These are phyloP conservation scores for Gnatocerus cornutus DNA, from an alignment of 2,888 invertebrate species.

Conservation along the genomic window DNA sequence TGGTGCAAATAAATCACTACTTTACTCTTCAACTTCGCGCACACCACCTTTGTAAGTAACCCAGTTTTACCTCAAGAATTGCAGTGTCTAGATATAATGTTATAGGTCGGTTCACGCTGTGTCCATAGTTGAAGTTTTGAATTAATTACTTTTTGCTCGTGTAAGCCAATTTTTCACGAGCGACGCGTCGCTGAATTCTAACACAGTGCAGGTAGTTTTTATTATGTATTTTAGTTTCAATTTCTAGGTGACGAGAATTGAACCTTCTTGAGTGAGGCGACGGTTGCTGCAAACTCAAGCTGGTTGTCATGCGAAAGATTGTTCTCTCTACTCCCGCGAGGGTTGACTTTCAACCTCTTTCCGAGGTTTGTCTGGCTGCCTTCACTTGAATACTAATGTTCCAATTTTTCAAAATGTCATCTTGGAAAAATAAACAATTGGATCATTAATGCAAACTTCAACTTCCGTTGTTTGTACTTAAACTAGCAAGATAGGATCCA, in stretches of 20 bases:
- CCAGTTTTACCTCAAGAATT: too few species aligned
- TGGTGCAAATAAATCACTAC: constrained; percentile 66
- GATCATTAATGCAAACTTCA: constrained; percentile 55
- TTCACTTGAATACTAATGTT: constrained; percentile 66
- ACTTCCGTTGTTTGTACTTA: constrained; percentile 37
- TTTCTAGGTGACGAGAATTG: constrained; percentile 57
- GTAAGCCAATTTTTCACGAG: neutral
- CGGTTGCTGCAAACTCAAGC: constrained; percentile 56
- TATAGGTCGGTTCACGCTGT: neutral
- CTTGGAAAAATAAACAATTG: constrained; percentile 62
- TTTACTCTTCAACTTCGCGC: constrained; percentile 56
- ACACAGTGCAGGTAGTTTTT: constrained; percentile 43
- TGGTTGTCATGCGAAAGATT: constrained; percentile 66
- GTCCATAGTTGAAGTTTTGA: too few species aligned
- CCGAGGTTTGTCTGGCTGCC: constrained; percentile 64
- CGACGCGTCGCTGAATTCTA: constrained; percentile 17
- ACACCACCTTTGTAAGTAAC: constrained; percentile 19
- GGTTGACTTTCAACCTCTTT: constrained; percentile 67
- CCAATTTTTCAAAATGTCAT: constrained; percentile 65
- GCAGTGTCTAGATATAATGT: neutral
- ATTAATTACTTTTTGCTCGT: neutral
- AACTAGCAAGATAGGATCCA: constrained; percentile 26
- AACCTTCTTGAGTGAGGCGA: constrained; percentile 50
- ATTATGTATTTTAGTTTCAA: constrained; percentile 57
- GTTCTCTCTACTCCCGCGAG: constrained; percentile 62